Evolutionary conservation across 2,113 vertebrate species (phyloP).

Genomic region (Cettia cetti): DNA sequence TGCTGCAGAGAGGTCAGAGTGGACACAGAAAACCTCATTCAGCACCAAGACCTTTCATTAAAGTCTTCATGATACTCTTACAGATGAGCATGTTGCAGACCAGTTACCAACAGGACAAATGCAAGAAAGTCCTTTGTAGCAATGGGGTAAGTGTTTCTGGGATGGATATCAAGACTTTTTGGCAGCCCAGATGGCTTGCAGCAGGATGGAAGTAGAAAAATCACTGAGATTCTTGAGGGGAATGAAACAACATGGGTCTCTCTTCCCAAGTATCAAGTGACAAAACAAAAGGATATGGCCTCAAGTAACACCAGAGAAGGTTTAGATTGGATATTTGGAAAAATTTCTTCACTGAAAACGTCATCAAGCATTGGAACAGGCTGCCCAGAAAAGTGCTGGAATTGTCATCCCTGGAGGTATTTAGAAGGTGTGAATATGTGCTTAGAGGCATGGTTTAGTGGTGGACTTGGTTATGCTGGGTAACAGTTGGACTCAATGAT

Average conservation of each 20-base stretch:
- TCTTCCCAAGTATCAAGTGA: not conserved
- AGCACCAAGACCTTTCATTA: not conserved
- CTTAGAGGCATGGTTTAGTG: not conserved
- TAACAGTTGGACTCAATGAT: not conserved
- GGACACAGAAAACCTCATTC: not conserved
- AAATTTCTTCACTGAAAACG: not conserved
- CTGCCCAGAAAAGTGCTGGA: not conserved
- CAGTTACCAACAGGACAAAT: not conserved
- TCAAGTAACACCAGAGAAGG: not conserved
- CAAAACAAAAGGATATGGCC: not conserved
- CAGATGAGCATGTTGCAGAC: not conserved
- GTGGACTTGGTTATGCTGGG: not conserved
- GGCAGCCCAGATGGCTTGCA: not conserved
- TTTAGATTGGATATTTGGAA: not conserved
- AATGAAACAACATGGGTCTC: not conserved
- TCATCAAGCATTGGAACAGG: not conserved
- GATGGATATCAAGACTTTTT: not conserved
- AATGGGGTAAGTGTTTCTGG: not conserved
- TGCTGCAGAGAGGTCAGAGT: not conserved
- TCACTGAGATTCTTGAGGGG: not conserved
- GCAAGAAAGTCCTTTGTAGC: not conserved
- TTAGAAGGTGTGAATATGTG: not conserved
- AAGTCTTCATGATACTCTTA: not conserved
- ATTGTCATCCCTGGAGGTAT: not conserved
- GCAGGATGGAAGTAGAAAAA: not conserved